Base-by-base conservation (phyloP, 2,797 vertebrate species). In the Labroides dimidiatus region DNA sequence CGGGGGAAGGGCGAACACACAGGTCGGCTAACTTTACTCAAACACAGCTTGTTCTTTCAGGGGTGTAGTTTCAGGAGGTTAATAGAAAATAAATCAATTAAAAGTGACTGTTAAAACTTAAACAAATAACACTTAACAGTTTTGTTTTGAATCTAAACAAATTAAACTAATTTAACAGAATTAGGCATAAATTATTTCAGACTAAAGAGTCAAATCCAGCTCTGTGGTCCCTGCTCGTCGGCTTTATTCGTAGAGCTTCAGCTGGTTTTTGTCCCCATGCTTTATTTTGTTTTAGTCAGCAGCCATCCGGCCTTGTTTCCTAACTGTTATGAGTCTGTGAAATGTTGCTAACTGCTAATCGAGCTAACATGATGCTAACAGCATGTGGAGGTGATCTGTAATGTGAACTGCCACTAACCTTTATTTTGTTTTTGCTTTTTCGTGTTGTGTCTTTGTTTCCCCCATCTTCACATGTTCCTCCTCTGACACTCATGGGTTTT, bases 391-490 rank as follows among this genome's bases (percentile, higher is more conserved):
- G 45, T 78, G 69, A 86, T 76, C 14, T 77, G 61, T 82, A 61
- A 44, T 87, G 79, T 94, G 62, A 92, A 91, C 94, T 84, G 85
- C 80, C 87, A 94, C 95, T 96, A 96, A 96, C 92, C 88, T 90
- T 81, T 80, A 62, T 90, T 94, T 94, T 93, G 64, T 79, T 84
- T 87, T 91, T 93, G 92, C 72, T 73, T 73, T 88, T 74, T 67
- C 85, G 69, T 82, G 72, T 89, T 13, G 37, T 85, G 66, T 82
- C 80, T 61, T 74, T 67, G 45, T 82, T 42, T 42, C 72, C 61
- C 47, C 41, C 39, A 23, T 65, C 66, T 75, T 58, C 63, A 30
- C 53, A 15, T 61, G 42, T 43, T 27, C 47, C 21, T 51, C 42
- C 47, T 60, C 33, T 54, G 6, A 14, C 72, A 27, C 13, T 2